Conservation (phyloP, 2,888 invertebrate genomes). For the Idaea dimidiata region DNA sequence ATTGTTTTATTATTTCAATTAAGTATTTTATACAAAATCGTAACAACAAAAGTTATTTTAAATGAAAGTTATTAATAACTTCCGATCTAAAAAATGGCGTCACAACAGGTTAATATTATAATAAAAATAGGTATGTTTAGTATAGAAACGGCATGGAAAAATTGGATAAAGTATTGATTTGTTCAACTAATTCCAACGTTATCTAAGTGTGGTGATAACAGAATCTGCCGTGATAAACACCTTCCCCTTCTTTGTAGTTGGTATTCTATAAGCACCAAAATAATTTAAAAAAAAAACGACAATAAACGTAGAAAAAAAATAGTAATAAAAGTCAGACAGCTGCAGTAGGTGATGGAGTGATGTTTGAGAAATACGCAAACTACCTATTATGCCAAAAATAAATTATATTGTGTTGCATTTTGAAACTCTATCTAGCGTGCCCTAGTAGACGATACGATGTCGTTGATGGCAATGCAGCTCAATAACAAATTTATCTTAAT, state of each 20-base stretch:
- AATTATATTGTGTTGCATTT: too few species aligned
- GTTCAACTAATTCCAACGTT: constrained; percentile 62
- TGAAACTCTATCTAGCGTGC: too few species aligned
- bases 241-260: constrained; percentile 59
- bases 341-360: too few species aligned
- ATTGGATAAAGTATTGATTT: constrained; percentile 61
- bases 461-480: too few species aligned
- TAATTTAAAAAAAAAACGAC: constrained; percentile 5
- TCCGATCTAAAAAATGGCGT: not conserved
- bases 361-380: too few species aligned
- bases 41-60: too few species aligned
- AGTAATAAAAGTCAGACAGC: not conserved
- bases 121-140: not conserved
- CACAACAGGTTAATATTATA: not conserved
- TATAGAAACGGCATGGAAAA: not conserved
- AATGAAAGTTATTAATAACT: not conserved
- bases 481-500: too few species aligned
- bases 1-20: too few species aligned
- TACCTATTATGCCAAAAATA: too few species aligned
- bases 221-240: constrained; percentile 62
- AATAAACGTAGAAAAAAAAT: not conserved
- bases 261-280: constrained; percentile 31
- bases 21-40: too few species aligned
- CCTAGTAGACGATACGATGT: too few species aligned
- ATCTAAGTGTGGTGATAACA: constrained; percentile 66